Conservation (phyloP, 2,113 vertebrate genomes). For the Sinocyclocheilus grahami region DNA sequence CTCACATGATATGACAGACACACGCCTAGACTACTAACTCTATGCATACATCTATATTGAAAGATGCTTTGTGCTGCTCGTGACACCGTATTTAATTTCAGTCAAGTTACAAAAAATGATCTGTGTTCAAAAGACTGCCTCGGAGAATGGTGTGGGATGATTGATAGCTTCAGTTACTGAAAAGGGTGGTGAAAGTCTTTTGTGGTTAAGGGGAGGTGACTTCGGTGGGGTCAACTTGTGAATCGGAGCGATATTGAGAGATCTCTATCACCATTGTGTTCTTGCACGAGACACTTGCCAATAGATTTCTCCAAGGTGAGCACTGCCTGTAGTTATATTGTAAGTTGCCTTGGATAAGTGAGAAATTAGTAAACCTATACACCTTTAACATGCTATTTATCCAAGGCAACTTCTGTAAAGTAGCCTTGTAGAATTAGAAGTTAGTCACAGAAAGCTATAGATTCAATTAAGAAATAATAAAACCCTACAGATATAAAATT, state of each 20-base stretch:
- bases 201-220: slow-evolving; percentile 10
- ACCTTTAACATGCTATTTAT: too few species aligned
- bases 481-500: too few species aligned
- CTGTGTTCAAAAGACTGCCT: slow-evolving; percentile 9
- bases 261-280: slow-evolving; percentile 28
- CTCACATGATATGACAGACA: background rate
- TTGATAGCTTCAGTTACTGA: slow-evolving; percentile 13
- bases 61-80: slow-evolving; percentile 3
- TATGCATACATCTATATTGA: background rate
- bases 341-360: background rate
- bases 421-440: background rate
- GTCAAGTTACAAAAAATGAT: slow-evolving; percentile 20
- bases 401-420: background rate
- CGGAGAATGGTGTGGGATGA: slow-evolving; percentile 12
- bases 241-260: slow-evolving; percentile 24
- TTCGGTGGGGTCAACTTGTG: background rate
- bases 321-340: background rate
- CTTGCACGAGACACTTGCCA: slow-evolving; percentile 2
- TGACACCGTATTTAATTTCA: slow-evolving; percentile 36
- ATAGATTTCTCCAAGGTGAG: background rate
- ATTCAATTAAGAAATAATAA: background rate
- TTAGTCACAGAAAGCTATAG: background rate
- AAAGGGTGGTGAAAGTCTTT: slow-evolving; percentile 9
- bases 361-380: background rate
- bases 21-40: slow-evolving; percentile 6